Evolutionary conservation across 2,113 vertebrate genomes (phyloP).

Genomic region (Notothenia coriiceps): DNA sequence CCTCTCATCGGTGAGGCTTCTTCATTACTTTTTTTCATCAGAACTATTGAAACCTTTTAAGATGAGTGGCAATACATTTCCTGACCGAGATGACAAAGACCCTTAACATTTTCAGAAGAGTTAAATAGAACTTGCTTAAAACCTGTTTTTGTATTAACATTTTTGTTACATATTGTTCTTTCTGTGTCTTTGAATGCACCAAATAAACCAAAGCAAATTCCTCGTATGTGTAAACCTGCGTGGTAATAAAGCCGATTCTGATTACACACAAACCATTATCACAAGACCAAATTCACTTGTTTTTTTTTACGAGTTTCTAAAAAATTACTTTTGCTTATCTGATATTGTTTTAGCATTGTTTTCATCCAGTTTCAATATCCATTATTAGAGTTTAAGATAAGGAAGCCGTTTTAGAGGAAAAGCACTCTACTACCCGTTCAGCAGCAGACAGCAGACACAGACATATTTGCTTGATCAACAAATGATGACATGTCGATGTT

Average conservation of each 20-base stretch:
- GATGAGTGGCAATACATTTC: neutral
- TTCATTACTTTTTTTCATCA: conserved; percentile 10
- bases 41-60: neutral
- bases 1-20: conserved; percentile 20
- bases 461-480: neutral
- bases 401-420: neutral
- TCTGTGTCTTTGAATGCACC: too few species aligned
- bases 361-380: neutral
- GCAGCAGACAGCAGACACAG: neutral
- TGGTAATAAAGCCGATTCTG: too few species aligned
- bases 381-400: neutral
- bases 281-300: neutral
- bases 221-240: too few species aligned
- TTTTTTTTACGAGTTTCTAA: neutral
- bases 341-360: neutral
- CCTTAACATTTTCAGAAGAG: neutral
- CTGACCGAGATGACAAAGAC: conserved; percentile 11
- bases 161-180: too few species aligned
- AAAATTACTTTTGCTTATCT: neutral
- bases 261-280: neutral
- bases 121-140: neutral
- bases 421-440: neutral
- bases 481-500: too few species aligned
- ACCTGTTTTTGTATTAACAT: neutral
- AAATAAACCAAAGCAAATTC: too few species aligned